These are phyloP conservation scores for Leucozona laternaria DNA, from an alignment of 2,888 invertebrate genomes.

Conservation along the genomic window DNA sequence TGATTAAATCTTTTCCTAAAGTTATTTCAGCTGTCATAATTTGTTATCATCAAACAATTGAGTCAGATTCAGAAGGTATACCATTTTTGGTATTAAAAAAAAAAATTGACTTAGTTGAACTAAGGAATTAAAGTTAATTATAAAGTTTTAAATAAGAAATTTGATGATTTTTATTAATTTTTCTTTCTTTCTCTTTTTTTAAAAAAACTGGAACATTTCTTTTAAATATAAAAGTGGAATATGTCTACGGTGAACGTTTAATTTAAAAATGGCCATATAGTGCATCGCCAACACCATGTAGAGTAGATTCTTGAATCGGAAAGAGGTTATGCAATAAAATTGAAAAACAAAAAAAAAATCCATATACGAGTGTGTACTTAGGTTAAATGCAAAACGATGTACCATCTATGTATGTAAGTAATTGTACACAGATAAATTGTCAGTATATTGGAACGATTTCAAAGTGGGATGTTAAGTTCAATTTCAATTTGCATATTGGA, in stretches of 20 bases:
- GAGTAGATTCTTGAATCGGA: background rate
- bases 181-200: background rate
- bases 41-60: too few species aligned
- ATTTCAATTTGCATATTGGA: slow-evolving; percentile 31
- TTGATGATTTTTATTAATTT: too few species aligned
- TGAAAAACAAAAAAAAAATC: background rate
- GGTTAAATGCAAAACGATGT: background rate
- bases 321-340: background rate
- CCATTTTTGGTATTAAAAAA: too few species aligned
- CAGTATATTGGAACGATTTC: slow-evolving; percentile 16
- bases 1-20: too few species aligned
- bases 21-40: too few species aligned
- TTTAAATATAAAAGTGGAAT: background rate
- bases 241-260: background rate
- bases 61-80: too few species aligned
- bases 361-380: too few species aligned
- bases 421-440: background rate
- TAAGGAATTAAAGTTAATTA: too few species aligned
- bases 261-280: background rate
- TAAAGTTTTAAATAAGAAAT: too few species aligned
- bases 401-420: too few species aligned
- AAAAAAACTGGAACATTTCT: background rate
- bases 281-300: background rate
- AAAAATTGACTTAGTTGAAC: too few species aligned
- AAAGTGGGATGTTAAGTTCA: slow-evolving; percentile 37